Evolutionary conservation across 2,888 invertebrate species (phyloP).

Genomic region (Charanyca ferruginea): DNA sequence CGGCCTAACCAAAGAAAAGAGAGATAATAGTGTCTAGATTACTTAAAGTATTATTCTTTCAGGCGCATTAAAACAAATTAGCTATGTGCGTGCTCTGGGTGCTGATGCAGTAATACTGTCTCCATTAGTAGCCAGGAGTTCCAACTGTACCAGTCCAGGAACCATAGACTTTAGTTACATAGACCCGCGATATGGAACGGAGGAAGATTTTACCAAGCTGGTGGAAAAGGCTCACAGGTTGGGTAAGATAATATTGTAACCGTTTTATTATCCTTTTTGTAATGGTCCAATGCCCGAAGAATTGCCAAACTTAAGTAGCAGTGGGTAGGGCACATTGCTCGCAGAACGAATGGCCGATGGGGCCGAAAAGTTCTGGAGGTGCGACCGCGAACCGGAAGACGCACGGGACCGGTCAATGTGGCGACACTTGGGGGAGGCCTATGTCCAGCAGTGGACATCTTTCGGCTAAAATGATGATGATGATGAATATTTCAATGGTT

Average conservation of each 20-base stretch:
- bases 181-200: constrained; percentile 93
- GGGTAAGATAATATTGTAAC: constrained; percentile 68
- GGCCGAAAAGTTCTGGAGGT: too few relatives aligned
- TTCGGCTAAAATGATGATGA: too few relatives aligned
- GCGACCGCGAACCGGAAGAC: too few relatives aligned
- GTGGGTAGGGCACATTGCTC: too few relatives aligned
- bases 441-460: too few relatives aligned
- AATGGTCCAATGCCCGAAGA: too few relatives aligned
- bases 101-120: constrained; percentile 86
- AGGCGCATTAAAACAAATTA: constrained; percentile 83
- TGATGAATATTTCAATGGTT: too few relatives aligned
- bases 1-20: constrained; percentile 21
- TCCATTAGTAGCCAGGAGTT: constrained; percentile 74
- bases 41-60: constrained; percentile 26
- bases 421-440: too few relatives aligned
- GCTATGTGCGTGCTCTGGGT: constrained; percentile 84
- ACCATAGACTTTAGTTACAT: constrained; percentile 93
- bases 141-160: constrained; percentile 95
- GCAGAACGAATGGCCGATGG: too few relatives aligned
- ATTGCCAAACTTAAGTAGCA: too few relatives aligned
- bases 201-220: constrained; percentile 91
- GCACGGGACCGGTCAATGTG: too few relatives aligned
- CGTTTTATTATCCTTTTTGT: neutral
- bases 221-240: constrained; percentile 87
- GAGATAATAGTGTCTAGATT: neutral